Base-by-base conservation (phyloP, 1,140 invertebrate genomes). In the Popillia japonica region DNA sequence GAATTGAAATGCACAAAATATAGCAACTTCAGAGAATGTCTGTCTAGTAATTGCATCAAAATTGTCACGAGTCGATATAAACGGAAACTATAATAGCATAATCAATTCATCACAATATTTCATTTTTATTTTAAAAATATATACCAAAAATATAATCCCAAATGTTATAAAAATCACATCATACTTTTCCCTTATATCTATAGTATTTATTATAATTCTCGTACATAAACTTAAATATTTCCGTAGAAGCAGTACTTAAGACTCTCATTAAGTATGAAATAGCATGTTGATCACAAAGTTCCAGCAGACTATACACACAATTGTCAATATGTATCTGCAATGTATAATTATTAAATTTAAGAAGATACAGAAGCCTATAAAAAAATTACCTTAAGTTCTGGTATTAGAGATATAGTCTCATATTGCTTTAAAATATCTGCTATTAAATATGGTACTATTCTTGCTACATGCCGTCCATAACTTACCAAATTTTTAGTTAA, bases 151-250 rank as follows among this genome's bases (percentile, higher is more conserved):
- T 34, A 34, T 34, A 34, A 34, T 34, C 27, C 27, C 27, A 34
- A 34, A 34, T 68, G 9, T n/a, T n/a, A n/a, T 68, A 20, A 34
- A 76, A 3, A 68, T 14, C n/a, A 78, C 20, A 73, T 85, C 80
- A 86, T 6, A 85, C 83, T 84, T 85, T 86, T 48, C 86, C 85
- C 9, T 83, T 85, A 81, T 85, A 86, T 78, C 79, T 83, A 78
- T 86, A 85, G 82, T 83, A 86, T 82, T 84, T 86, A 55, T 83
- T 86, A 75, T 86, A 86, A 82, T 84, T 79, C 40, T 83, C 81
- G 75, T 84, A 82, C 77, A 84, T 80, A 72, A 82, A 80, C 78
- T 86, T 85, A 75, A 86, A 86, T 80, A 86, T 79, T 80, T 86
- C 84, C 11, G 83, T 84, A 1, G 83, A 86, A 17, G 84, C 82